Base-by-base conservation (phyloP, 2,888 invertebrate genomes). In the Drosophila algonquin region DNA sequence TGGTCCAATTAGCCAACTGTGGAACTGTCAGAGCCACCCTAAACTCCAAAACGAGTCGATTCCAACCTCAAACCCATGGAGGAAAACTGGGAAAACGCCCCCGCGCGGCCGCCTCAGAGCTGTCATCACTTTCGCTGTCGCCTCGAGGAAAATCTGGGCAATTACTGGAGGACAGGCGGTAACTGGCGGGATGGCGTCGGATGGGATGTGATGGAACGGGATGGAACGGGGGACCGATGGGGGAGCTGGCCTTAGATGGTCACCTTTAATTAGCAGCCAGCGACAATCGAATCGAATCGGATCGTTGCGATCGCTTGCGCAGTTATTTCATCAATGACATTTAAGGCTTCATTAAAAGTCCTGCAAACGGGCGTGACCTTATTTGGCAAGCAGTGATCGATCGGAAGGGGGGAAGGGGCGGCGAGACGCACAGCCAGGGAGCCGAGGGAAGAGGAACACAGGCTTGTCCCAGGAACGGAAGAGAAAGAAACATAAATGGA, bases 261-360 rank as follows among this genome's bases (percentile, higher is more conserved):
- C 75, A 80, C 72, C 76, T 80, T 89, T 89, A 89, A 89, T 90
- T 89, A 89, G 89, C 82, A 76, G 75, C 69, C 76, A 77, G 75
- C 79, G 76, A 51, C 70, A 69, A 57, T 58, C 69, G 69, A 65
- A 68, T 56, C 52, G 50, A 18, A 56, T 50, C 50, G 46, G 51
- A 63, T 45, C 45, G 53, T 45, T 51, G 14, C 56, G 58, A 65
- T 71, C 73, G 81, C 76, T 60, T 21, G 70, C 81, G 64, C 57
- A 76, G 81, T 68, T 86, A 88, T 88, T 90, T 83, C 84, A 90
- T 88, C 90, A 88, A 88, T 90, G 90, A 90, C 90, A 89, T 88
- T 90, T 88, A 89, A 83, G 79, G 89, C 88, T 88, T 88, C 90
- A 88, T 88, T 88, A 88, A 88, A 88, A 89, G 79, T 90, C 90